Evolutionary conservation across 2,113 vertebrate genomes (phyloP), one percentile per base, ranked within the genome.

Genomic region (Tautogolabrus adspersus): DNA sequence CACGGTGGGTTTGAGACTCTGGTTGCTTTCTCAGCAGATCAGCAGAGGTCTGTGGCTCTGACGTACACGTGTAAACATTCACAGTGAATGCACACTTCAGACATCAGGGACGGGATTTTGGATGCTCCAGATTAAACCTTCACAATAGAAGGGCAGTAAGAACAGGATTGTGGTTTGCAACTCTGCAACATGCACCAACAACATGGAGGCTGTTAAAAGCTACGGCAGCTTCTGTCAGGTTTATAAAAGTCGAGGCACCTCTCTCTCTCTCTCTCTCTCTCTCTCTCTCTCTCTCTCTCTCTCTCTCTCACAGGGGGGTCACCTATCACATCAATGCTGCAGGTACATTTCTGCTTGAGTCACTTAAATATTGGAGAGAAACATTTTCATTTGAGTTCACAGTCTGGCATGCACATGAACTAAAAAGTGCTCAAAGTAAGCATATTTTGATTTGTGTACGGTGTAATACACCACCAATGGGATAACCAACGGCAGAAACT

Each of bases 21-120:
- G 6, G 7, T 18, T 77, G 75, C 63, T 68, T 73, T 78, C 51
- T 73, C 59, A 23, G 63, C 38, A 19, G 75, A 78, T 73, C 37
- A 78, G 64, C 1, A 18, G 30, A 69, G 54, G 38, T 38, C 65
- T 30, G 23, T 11, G 12, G 64, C 34, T 34, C 30, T 59, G 70
- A 63, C 16, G 26, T 66, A 64, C 75, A 74, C 3, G 54, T 78
- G 59, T 73, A 78, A 78, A 65, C 37, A 60, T 30, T 42, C 51
- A 13, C 74, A 38, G 38, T 47, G n/a, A 77, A 63, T 70, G 75
- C 21, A 22, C 21, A 18, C 37, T 52, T 68, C 44, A 73, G 42
- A 51, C 64, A 40, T 55, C 54, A 19, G 59, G 54, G 42, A 58
- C 12, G 0, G 42, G 46, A 83, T 73, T 67, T 58, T 44, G 51